Base-by-base conservation (phyloP, 2,888 invertebrate species). In the Auanema sp. region DNA sequence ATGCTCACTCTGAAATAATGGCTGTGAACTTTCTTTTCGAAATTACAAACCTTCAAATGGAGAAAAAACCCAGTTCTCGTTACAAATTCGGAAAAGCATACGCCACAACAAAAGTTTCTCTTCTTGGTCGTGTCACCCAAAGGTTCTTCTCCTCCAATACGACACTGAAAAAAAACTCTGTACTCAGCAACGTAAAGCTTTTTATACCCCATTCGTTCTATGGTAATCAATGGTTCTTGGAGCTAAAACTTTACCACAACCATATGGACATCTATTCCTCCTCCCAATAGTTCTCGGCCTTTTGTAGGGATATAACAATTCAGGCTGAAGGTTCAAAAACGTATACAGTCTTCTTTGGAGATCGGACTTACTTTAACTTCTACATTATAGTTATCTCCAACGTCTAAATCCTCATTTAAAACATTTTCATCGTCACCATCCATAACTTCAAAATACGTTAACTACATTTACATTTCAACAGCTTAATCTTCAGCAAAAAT, bases 181-280 rank as follows among this genome's bases (percentile, higher is more conserved):
- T 21, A 47, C 10, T 16, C 3, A 18, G 16, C 3, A 5, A 47
- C 6, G 10, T 3, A 3, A 60, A 50, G 4, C 11, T 52, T 57
- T 47, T 59, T 63, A 50, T n/a, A 72, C 72, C 54, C 76, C 76
- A 41, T 76, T 72, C 47, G 70, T 71, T 42, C 72, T 68, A 49
- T 76, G 76, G 51, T 70, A 72, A 54, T 76, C 76, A 44, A 76
- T 70, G 0, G 76, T 76, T 21, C 76, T 58, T 10, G 57, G 54
- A 2, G 76, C 72, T 0, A 76, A 62, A 41, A 72, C 25, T 51
- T 73, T 73, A 23, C 60, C 60, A 53, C 76, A 76, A 6, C 76
- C 76, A 52, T 74, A 76, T 11, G 74, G 76, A 47, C 76, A 76
- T n/a, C 61, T 12, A 11, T 66, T 62, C 18, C 71, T 50, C 11